phyloP scores from a whole-genome alignment of 1,140 invertebrate genomes.

The Brachionus koreanus region DNA sequence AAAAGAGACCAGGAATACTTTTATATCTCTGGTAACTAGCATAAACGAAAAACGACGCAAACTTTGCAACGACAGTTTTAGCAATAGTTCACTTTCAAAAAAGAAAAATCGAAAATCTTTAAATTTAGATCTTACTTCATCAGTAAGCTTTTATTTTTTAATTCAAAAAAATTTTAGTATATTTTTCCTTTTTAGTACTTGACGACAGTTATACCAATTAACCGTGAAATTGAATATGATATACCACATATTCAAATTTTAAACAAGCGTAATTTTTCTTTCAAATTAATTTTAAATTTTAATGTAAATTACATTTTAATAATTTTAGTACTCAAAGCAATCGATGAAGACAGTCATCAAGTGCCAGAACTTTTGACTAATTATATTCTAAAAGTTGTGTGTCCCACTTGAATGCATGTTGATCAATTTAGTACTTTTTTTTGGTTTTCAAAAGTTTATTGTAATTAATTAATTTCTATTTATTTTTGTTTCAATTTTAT shows the following conservation, averaged over 20 bases:
- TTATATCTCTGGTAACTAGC: slow-evolving; percentile 89
- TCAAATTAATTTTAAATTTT: neutral
- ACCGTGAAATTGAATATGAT: slow-evolving; percentile 76
- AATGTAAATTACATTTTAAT: too few relatives aligned
- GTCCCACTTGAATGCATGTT: slow-evolving; percentile 10
- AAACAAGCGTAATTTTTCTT: slow-evolving; percentile 82
- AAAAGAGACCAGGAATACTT: slow-evolving; percentile 97
- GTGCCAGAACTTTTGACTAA: slow-evolving; percentile 94
- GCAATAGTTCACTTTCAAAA: neutral
- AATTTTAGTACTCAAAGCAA: slow-evolving; percentile 91
- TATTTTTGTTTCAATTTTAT: neutral
- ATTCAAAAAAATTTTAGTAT: too few relatives aligned
- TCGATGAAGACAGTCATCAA: slow-evolving; percentile 95
- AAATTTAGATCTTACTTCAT: neutral
- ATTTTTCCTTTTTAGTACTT: slow-evolving; percentile 68
- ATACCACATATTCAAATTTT: slow-evolving; percentile 85
- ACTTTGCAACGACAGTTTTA: neutral
- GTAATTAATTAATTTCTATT: neutral
- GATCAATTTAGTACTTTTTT: neutral
- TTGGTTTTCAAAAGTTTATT: neutral
- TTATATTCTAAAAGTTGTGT: slow-evolving; percentile 89
- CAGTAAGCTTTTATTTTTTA: neutral
- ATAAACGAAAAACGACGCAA: slow-evolving; percentile 65
- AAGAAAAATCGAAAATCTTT: slow-evolving; percentile 9
- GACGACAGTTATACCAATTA: slow-evolving; percentile 93